Conservation (phyloP, 2,888 invertebrate genomes). For the Caenorhabditis sp. region DNA sequence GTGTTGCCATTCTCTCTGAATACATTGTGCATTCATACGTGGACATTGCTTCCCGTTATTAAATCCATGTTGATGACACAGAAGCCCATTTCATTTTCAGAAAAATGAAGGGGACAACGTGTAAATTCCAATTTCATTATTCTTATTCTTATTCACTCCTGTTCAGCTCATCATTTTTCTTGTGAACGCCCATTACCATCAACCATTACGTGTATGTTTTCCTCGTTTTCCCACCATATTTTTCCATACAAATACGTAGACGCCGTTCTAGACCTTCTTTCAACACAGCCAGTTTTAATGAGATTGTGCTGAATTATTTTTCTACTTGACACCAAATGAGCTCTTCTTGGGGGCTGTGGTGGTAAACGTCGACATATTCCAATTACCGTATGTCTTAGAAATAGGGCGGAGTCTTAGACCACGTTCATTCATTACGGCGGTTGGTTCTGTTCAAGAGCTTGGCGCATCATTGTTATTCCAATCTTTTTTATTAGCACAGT, state of each 20-base stretch:
- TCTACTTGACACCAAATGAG: conserved; percentile 58
- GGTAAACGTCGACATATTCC: conserved; percentile 28
- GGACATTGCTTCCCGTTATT: conserved; percentile 10
- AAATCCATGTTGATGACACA: conserved; percentile 44
- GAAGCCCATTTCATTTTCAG: background rate
- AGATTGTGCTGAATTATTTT: conserved; percentile 68
- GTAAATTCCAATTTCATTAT: conserved; percentile 41
- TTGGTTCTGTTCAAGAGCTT: conserved; percentile 4
- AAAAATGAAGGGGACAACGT: conserved; percentile 23
- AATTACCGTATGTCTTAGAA: conserved; percentile 63
- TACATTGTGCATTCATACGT: background rate
- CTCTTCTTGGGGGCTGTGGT: conserved; percentile 1
- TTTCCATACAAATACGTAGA: conserved; percentile 61
- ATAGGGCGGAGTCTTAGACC: conserved; percentile 42
- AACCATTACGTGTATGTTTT: conserved; percentile 63
- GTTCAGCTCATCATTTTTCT: conserved; percentile 34
- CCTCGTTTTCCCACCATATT: conserved; percentile 58
- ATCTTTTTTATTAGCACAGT: background rate
- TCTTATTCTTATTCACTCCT: conserved; percentile 33
- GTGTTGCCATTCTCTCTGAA: conserved; percentile 16
- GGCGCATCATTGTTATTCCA: conserved; percentile 1
- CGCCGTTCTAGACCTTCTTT: conserved; percentile 9
- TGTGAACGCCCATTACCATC: conserved; percentile 48
- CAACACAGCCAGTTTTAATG: conserved; percentile 57
- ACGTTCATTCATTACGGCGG: conserved; percentile 47